A percentile compares a stretch with the other conserved stretches of the same genome.
phyloP scores from a whole-genome alignment of 2,888 invertebrate species.

The Meganola albula region DNA sequence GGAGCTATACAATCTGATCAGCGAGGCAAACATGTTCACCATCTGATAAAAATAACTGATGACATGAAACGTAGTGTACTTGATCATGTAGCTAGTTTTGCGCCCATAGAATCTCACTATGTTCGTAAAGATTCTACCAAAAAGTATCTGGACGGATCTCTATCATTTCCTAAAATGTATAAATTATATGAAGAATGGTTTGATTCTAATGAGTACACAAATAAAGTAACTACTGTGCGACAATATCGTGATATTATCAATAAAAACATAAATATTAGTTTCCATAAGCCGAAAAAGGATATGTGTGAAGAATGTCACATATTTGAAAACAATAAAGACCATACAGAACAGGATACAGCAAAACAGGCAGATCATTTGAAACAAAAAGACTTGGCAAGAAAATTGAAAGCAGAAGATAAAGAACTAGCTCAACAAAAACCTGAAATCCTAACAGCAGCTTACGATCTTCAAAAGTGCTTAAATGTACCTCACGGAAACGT shows the following conservation, averaged over 20 bases:
- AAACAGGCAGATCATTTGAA: not conserved
- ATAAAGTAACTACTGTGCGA: not conserved
- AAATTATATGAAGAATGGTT: slow-evolving; percentile 17
- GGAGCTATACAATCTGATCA: slow-evolving; percentile 3
- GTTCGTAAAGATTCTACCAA: slow-evolving; percentile 9
- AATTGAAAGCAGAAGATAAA: not conserved
- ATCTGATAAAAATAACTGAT: slow-evolving; percentile 7
- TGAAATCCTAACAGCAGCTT: not conserved
- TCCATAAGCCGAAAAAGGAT: slow-evolving; percentile 1
- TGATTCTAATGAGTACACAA: slow-evolving; percentile 9
- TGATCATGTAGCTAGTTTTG: slow-evolving; percentile 12
- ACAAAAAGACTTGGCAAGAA: not conserved
- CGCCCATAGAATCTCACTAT: slow-evolving; percentile 14
- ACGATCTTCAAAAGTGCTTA: not conserved
- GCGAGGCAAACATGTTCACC: slow-evolving; percentile 9
- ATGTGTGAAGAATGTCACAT: not conserved
- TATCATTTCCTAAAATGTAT: slow-evolving; percentile 16
- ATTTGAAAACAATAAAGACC: not conserved
- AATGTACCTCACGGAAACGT: not conserved
- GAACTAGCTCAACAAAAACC: not conserved
- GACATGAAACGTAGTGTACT: slow-evolving; percentile 6
- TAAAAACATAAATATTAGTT: not conserved
- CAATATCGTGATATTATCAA: not conserved
- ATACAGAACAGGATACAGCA: not conserved
- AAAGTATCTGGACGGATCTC: slow-evolving; percentile 12